These are phyloP conservation scores for Acanthaster planci DNA, from an alignment of 35 echinoderm and acorn worm genomes.

Conservation along the genomic window DNA sequence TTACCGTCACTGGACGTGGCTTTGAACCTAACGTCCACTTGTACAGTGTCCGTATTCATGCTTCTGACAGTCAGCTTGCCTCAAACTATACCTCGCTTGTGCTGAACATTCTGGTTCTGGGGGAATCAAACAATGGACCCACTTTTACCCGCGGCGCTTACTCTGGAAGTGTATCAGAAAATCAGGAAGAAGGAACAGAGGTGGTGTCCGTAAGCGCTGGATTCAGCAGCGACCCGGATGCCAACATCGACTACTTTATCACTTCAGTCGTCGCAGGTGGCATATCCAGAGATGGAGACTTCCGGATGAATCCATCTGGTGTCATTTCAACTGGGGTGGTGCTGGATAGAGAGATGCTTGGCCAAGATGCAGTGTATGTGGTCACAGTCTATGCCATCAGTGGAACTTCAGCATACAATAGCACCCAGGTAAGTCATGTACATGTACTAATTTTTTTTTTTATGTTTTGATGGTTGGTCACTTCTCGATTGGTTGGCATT, in stretches of 20 bases:
- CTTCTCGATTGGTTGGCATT: too few species aligned
- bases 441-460: too few species aligned
- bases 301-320: conserved; percentile 32
- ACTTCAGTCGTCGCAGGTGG: conserved; percentile 61
- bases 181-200: conserved; percentile 51
- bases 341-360: conserved; percentile 72
- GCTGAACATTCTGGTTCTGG: conserved; percentile 66
- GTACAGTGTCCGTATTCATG: conserved; percentile 62
- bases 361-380: conserved; percentile 32
- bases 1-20: conserved; percentile 41
- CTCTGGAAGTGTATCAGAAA: conserved; percentile 50
- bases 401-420: conserved; percentile 54
- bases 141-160: conserved; percentile 61
- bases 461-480: too few species aligned
- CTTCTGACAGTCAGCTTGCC: conserved; percentile 42
- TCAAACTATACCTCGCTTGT: conserved; percentile 31
- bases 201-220: conserved; percentile 65
- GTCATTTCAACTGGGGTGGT: conserved; percentile 45
- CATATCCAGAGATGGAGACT: conserved; percentile 41
- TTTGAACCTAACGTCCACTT: conserved; percentile 19
- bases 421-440: conserved; percentile 70
- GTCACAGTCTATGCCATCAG: conserved; percentile 84
- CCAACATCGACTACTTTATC: conserved; percentile 79
- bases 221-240: conserved; percentile 45
- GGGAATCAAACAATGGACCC: conserved; percentile 52